A percentile compares a stretch with the other conserved stretches of the same genome.
Conservation (phyloP, 2,888 invertebrate species). For the Amblyteles armatorius region DNA sequence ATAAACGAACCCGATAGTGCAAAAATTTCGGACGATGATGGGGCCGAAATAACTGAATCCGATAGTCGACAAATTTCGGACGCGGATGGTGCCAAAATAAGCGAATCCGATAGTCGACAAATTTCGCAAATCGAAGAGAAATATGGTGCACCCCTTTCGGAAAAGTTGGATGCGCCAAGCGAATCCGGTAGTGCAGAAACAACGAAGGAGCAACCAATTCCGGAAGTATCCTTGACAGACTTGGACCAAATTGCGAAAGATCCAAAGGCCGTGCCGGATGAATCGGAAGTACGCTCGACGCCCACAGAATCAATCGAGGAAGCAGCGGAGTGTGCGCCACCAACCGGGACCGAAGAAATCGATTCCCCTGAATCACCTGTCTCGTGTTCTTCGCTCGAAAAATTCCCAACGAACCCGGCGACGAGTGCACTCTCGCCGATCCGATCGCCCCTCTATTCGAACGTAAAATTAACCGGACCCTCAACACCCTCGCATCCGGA, state of each 20-base stretch:
- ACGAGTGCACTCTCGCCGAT: constrained; percentile 17
- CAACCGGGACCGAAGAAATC: background rate
- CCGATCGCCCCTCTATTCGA: background rate
- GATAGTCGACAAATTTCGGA: too few species aligned
- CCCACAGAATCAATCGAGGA: background rate
- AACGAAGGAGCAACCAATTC: background rate
- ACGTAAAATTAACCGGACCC: background rate
- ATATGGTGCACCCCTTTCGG: background rate
- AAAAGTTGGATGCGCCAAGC: background rate
- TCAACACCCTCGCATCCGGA: background rate
- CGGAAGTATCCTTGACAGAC: background rate
- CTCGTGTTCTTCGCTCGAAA: background rate
- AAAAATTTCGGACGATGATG: too few species aligned
- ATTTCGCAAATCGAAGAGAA: background rate
- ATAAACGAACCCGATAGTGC: too few species aligned
- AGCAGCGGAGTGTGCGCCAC: background rate
- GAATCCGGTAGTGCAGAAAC: background rate
- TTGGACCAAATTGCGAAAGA: background rate
- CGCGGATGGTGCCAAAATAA: too few species aligned
- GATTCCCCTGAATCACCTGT: constrained; percentile 19
- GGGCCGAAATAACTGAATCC: too few species aligned
- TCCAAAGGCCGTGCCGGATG: background rate
- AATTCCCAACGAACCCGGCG: background rate
- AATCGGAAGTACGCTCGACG: background rate
- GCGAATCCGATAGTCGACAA: too few species aligned